Base-by-base conservation (phyloP, 1,140 invertebrate genomes). In the Cotesia typhae region DNA sequence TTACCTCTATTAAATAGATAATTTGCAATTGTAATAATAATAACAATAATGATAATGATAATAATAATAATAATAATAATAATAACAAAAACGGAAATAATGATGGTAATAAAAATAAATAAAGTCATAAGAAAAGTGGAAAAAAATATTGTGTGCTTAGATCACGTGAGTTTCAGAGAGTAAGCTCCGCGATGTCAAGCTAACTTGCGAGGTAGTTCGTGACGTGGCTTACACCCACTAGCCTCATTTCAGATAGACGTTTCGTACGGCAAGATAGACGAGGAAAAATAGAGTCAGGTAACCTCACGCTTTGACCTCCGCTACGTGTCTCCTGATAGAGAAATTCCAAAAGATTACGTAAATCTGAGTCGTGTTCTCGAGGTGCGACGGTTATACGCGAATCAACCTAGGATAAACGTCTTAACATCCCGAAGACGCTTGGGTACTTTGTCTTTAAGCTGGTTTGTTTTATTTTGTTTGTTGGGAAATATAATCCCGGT, bases 331-430 rank as follows among this genome's bases (percentile, higher is more conserved):
- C 65, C 59, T 68, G 68, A 69, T 65, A 61, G 57, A 36, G 28
- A 17, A 72, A 72, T 76, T 76, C 68, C 72, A 67, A 55, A 64
- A 71, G 69, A 71, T 73, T 73, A 68, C 70, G 69, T 69, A 74
- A 76, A 71, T 73, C 67, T 73, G 37, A 61, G 28, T 36, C 9
- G 70, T 51, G 64, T 51, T 53, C 20, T 53, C 35, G 57, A 12
- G 7, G 36, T 36, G 35, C 41, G n/a, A 38, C 9, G 12, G 12
- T 28, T 60, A 70, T 57, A 38, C 41, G 41, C 41, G 41, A 47
- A 47, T 47, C 41, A 47, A 6, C 41, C 41, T 10, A 47, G 41
- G 20, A 57, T 57, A 57, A 17, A 57, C 55, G 55, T 57, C 20
- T 57, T 57, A 17, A 17, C 20, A n/a, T 57, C 55, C 7, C 20